These are phyloP conservation scores for Neodon shergylaensis DNA, from an alignment of 2,113 vertebrate genomes.

Conservation along the genomic window DNA sequence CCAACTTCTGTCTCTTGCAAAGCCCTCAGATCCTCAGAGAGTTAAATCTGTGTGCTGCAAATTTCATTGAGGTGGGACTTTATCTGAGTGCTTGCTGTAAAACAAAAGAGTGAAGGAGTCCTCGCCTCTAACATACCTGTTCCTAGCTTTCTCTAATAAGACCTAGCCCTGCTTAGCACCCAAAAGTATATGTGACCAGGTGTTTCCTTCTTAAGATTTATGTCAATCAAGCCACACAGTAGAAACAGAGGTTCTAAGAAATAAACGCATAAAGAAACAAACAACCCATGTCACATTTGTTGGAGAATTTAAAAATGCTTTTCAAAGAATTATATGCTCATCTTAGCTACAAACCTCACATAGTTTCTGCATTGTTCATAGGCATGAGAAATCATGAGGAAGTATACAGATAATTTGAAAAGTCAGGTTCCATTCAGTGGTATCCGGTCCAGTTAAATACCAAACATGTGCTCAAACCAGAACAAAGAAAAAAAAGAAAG, in stretches of 20 bases:
- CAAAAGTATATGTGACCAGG: not conserved
- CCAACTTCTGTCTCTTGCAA: not conserved
- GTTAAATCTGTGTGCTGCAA: not conserved
- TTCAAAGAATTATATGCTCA: not conserved
- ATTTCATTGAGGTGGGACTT: constrained; percentile 34
- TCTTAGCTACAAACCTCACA: not conserved
- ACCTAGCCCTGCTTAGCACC: not conserved
- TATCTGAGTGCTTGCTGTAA: constrained; percentile 11
- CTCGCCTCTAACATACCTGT: not conserved
- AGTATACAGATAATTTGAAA: not conserved
- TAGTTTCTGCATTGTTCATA: not conserved
- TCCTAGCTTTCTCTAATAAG: not conserved
- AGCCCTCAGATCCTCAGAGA: not conserved
- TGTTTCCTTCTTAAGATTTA: not conserved
- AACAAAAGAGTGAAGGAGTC: not conserved
- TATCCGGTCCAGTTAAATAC: not conserved
- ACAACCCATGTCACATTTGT: not conserved
- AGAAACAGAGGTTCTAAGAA: not conserved
- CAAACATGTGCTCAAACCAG: not conserved
- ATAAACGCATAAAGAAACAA: not conserved
- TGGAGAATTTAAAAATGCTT: not conserved
- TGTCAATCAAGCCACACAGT: not conserved
- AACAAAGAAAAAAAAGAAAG: not conserved
- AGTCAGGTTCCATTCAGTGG: not conserved
- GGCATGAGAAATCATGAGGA: not conserved